Evolutionary conservation across 2,113 vertebrate genomes (phyloP).

Genomic region (Centropus unirufus): DNA sequence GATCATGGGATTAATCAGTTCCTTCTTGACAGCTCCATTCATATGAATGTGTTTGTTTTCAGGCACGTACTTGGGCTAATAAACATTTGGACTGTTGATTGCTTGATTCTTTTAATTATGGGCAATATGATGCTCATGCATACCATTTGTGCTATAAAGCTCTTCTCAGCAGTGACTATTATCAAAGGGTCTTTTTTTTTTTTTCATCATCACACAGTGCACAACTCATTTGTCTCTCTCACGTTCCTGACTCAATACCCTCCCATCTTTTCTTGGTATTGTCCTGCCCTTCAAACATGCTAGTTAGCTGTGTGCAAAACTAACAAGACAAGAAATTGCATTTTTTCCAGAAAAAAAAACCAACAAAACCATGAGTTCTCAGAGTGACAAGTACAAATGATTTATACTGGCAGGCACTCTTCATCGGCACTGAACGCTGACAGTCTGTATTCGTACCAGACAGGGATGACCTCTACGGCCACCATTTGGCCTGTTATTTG

Average conservation of each 20-base stretch:
- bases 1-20: neutral
- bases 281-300: slow-evolving; percentile 43
- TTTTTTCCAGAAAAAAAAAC: neutral
- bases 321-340: neutral
- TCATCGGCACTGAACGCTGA: neutral
- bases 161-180: neutral
- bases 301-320: slow-evolving; percentile 19
- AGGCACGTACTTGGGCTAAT: slow-evolving; percentile 15
- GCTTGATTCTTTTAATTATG: slow-evolving; percentile 10
- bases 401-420: neutral
- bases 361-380: neutral
- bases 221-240: neutral
- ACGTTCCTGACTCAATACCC: neutral
- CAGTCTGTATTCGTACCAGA: neutral
- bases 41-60: slow-evolving; percentile 32
- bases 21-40: slow-evolving; percentile 25
- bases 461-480: neutral
- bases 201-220: neutral
- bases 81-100: neutral
- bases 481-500: neutral
- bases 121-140: neutral
- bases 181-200: slow-evolving; percentile 9
- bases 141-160: neutral
- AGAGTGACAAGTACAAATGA: slow-evolving; percentile 9
- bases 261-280: slow-evolving; percentile 23